Percentiles rank a stretch among this genome's conserved stretches.
Conservation (phyloP, 1,140 invertebrate genomes). For the Sesamia nonagrioides region DNA sequence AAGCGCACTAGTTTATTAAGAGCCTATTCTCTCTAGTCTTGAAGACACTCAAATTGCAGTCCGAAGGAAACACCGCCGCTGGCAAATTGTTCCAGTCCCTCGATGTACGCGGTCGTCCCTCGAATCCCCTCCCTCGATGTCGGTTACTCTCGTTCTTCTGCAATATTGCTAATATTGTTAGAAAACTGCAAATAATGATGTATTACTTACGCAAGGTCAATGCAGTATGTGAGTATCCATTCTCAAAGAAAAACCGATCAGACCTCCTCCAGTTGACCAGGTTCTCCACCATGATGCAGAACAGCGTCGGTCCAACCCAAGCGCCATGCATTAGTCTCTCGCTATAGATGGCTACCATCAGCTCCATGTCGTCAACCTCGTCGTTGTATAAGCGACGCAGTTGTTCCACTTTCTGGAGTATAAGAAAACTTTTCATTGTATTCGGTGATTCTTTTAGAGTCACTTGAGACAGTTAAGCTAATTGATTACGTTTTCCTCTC, state of each 20-base stretch:
- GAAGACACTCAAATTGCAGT: too few relatives aligned
- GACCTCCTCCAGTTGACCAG: constrained; percentile 90
- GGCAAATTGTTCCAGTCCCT: too few relatives aligned
- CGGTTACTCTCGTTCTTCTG: too few relatives aligned
- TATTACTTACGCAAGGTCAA: constrained; percentile 77
- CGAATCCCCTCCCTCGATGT: too few relatives aligned
- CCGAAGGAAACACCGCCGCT: too few relatives aligned
- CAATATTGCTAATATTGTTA: too few relatives aligned
- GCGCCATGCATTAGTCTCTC: constrained; percentile 89
- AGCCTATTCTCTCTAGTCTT: too few relatives aligned
- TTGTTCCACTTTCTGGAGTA: constrained; percentile 71
- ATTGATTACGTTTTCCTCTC: too few relatives aligned
- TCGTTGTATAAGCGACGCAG: constrained; percentile 87
- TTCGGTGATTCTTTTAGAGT: too few relatives aligned
- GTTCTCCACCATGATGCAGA: constrained; percentile 93
- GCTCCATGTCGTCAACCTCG: constrained; percentile 92
- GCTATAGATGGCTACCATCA: constrained; percentile 92
- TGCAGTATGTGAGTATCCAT: constrained; percentile 86
- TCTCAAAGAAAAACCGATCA: constrained; percentile 91
- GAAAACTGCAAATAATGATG: neutral
- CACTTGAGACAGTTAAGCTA: too few relatives aligned
- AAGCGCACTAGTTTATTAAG: too few relatives aligned
- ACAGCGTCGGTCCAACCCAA: constrained; percentile 92
- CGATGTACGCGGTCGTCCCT: too few relatives aligned
- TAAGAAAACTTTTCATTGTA: neutral